Conservation (phyloP, 2,797 vertebrate genomes). For the Acanthurus tractus region DNA sequence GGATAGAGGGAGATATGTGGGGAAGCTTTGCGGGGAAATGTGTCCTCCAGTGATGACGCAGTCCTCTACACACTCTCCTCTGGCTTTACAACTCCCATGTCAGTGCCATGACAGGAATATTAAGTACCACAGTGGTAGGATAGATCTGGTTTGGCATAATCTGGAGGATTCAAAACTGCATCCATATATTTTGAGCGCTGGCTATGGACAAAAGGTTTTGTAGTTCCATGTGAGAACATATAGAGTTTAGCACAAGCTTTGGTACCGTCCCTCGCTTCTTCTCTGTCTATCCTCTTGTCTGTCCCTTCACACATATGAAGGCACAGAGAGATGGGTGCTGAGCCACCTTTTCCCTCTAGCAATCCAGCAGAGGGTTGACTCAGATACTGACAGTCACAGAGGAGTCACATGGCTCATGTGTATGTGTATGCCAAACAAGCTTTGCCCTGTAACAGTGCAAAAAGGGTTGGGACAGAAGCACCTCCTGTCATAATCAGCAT, state of each 20-base stretch:
- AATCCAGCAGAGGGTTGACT: conserved; percentile 45
- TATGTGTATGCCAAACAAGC: conserved; percentile 20
- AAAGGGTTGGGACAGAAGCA: conserved; percentile 36
- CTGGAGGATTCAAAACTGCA: neutral
- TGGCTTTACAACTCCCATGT: conserved; percentile 64
- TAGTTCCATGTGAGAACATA: conserved; percentile 13
- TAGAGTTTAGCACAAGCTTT: conserved; percentile 13
- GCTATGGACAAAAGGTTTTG: neutral
- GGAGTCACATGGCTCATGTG: conserved; percentile 9
- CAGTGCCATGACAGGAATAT: conserved; percentile 24
- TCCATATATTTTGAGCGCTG: neutral
- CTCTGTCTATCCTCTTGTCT: conserved; percentile 8
- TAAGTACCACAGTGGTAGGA: conserved; percentile 28
- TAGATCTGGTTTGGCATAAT: conserved; percentile 5
- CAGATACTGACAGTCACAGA: conserved; percentile 37
- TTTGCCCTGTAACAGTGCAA: conserved; percentile 30
- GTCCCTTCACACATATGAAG: conserved; percentile 35
- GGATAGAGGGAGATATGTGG: conserved; percentile 17
- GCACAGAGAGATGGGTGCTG: conserved; percentile 47
- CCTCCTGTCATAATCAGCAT: conserved; percentile 52
- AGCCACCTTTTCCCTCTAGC: conserved; percentile 45
- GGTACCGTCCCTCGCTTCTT: neutral
- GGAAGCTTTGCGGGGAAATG: conserved; percentile 36
- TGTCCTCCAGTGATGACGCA: conserved; percentile 53
- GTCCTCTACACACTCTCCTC: conserved; percentile 37